phyloP scores from a whole-genome alignment of 92 coral and sea anemone species.

The Virgularia gustaviana region DNA sequence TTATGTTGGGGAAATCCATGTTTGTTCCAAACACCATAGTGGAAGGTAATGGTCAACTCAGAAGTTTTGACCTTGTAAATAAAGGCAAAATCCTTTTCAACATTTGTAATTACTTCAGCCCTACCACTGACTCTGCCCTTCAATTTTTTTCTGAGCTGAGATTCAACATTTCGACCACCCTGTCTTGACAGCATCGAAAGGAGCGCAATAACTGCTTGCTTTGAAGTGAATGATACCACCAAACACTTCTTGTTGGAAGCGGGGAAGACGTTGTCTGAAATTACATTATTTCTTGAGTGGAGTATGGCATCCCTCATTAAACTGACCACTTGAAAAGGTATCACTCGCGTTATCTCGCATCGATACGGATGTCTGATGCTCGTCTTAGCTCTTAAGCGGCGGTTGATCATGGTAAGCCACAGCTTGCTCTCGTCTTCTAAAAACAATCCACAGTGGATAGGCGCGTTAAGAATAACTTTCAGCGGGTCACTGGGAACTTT shows the following conservation, averaged over 20 bases:
- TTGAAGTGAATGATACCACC: constrained; percentile 8
- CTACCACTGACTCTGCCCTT: not conserved
- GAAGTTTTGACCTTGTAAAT: not conserved
- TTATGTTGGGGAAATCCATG: constrained; percentile 16
- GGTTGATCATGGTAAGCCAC: not conserved
- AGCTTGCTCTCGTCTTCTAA: too few species aligned
- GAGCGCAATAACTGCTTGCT: not conserved
- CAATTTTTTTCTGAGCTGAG: not conserved
- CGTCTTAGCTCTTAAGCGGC: constrained; percentile 3
- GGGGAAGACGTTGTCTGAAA: not conserved
- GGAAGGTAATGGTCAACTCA: not conserved
- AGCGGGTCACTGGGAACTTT: too few species aligned
- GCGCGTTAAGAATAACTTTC: too few species aligned
- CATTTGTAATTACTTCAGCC: not conserved
- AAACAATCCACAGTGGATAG: too few species aligned
- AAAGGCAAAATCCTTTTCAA: constrained; percentile 18
- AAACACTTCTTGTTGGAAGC: constrained; percentile 6
- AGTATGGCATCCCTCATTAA: not conserved
- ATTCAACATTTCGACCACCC: not conserved
- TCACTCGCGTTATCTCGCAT: not conserved
- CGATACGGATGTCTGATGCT: not conserved
- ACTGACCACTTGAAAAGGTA: not conserved
- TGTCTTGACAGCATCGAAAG: not conserved
- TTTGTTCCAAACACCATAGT: constrained; percentile 11
- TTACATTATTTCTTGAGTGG: not conserved